These are phyloP conservation scores for Zele albiditarsus DNA, from an alignment of 2,888 invertebrate species.

Conservation along the genomic window DNA sequence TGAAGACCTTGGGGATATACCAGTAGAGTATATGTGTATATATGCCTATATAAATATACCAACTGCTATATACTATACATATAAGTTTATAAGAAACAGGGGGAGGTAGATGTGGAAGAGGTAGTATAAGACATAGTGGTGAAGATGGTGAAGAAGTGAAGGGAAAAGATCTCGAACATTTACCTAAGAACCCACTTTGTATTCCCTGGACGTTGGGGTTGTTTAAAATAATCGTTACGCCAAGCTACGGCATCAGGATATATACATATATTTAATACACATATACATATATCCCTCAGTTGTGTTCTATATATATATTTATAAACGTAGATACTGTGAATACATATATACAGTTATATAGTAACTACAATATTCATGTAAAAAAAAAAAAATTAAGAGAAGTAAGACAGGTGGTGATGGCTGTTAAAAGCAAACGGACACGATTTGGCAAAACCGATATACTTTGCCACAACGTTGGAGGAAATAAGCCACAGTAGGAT, in stretches of 20 bases:
- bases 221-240: constrained; percentile 68
- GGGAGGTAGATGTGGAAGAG: constrained; percentile 16
- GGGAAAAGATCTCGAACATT: constrained; percentile 56
- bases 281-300: background rate
- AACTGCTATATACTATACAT: background rate
- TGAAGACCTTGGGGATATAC: constrained; percentile 25
- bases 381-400: constrained; percentile 20
- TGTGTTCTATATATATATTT: background rate
- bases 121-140: constrained; percentile 27
- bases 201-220: constrained; percentile 62
- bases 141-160: constrained; percentile 40
- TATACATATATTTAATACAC: constrained; percentile 8
- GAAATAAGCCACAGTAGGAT: constrained; percentile 18
- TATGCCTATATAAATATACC: background rate
- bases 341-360: background rate
- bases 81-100: background rate
- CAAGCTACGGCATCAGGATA: constrained; percentile 35
- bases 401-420: constrained; percentile 3
- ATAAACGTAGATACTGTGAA: background rate
- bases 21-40: constrained; percentile 18
- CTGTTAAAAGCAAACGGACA: constrained; percentile 1
- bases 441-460: constrained; percentile 34
- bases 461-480: constrained; percentile 17
- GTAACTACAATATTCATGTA: constrained; percentile 28
- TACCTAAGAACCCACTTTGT: constrained; percentile 69